phyloP scores from a whole-genome alignment of 2,888 invertebrate genomes.

The Allygus modestus region DNA sequence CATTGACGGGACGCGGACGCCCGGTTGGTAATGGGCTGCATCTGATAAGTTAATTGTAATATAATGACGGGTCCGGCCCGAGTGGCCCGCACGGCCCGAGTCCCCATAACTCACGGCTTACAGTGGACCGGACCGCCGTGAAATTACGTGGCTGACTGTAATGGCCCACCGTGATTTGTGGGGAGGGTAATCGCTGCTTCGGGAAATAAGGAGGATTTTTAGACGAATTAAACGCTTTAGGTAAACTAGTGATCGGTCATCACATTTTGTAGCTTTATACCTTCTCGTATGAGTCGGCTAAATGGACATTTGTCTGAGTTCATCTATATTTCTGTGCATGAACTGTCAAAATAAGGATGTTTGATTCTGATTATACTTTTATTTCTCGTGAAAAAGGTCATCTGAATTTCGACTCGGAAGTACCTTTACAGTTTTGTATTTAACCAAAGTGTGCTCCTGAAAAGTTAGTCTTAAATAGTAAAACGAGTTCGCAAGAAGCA shows the following conservation, averaged over 20 bases:
- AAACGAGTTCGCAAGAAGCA: too few species aligned
- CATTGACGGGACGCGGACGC: neutral
- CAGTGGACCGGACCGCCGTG: conserved; percentile 40
- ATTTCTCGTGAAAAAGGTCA: too few species aligned
- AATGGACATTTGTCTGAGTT: too few species aligned
- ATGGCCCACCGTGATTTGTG: neutral
- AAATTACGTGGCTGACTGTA: conserved; percentile 21
- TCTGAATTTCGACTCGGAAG: too few species aligned
- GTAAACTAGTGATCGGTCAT: neutral
- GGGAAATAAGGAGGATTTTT: neutral
- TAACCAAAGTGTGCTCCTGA: too few species aligned
- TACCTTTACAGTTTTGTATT: too few species aligned
- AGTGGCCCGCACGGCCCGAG: neutral
- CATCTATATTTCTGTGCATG: too few species aligned
- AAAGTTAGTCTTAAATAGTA: too few species aligned
- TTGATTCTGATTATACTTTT: too few species aligned
- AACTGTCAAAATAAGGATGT: too few species aligned
- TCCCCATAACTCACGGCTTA: conserved; percentile 50
- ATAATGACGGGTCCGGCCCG: conserved; percentile 31
- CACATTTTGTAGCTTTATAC: too few species aligned
- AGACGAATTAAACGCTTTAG: neutral
- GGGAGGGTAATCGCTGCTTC: neutral
- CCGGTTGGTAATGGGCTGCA: conserved; percentile 39
- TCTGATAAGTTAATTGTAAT: conserved; percentile 56
- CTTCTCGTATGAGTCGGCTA: too few species aligned